Evolutionary conservation across 2,797 vertebrate genomes (phyloP).

Genomic region (Phalanger gymnotis): DNA sequence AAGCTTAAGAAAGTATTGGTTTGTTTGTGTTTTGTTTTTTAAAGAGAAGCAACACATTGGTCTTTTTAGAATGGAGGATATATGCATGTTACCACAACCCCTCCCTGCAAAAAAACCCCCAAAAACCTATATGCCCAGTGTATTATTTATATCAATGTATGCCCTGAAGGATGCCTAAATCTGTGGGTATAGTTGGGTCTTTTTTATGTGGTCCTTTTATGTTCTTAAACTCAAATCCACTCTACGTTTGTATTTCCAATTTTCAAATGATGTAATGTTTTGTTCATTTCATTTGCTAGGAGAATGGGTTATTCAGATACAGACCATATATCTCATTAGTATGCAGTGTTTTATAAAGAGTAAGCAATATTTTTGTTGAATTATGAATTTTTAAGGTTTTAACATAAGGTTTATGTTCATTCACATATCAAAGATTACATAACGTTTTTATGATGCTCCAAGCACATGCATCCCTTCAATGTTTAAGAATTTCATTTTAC

Average conservation of each 20-base stretch:
- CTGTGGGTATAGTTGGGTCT: no score
- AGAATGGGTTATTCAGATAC: not conserved
- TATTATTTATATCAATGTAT: not conserved
- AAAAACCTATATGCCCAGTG: not conserved
- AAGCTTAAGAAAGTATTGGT: not conserved
- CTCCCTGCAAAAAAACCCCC: not conserved
- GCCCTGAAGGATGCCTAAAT: not conserved
- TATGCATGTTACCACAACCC: not conserved
- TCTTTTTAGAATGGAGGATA: not conserved
- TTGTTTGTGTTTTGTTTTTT: not conserved
- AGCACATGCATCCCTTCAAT: constrained; percentile 49
- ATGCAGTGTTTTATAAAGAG: not conserved
- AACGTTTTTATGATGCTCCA: constrained; percentile 60
- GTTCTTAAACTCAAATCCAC: not conserved
- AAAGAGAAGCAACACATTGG: constrained; percentile 4
- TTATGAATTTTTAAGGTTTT: not conserved
- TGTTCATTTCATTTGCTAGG: not conserved
- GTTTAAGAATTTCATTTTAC: constrained; percentile 74
- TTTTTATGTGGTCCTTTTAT: not conserved
- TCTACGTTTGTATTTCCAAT: constrained; percentile 39
- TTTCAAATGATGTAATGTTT: constrained; percentile 42
- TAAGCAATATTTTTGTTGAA: not conserved
- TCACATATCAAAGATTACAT: constrained; percentile 14
- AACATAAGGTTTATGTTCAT: no score
- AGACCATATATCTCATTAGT: not conserved